Base-by-base conservation (phyloP, 1,140 invertebrate species). In the Pectinophora gossypiella region DNA sequence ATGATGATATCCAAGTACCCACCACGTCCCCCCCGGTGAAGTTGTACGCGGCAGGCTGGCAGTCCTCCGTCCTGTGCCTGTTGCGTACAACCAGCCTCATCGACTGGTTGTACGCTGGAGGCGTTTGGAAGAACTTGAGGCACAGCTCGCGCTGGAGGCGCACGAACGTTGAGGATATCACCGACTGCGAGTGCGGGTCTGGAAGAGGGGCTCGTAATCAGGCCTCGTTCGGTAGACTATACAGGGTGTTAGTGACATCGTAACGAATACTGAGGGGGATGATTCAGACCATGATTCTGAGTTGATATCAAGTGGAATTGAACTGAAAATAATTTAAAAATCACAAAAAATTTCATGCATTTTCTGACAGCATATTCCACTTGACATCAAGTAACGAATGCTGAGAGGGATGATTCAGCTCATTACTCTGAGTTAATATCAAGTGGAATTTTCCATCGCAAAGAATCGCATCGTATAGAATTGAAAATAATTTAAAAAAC, bases 161-260 rank as follows among this genome's bases (percentile, higher is more conserved):
- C 0, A 64, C 57, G 0, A 85, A 45, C 0, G 72, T 65, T 0
- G 58, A 23, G 0, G 62, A 51, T 16, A 85, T 85, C 6, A 71
- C 57, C 6, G 80, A 77, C 71, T 81, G 76, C 0, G 76, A 81
- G 48, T 81, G 71, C 0, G 63, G 12, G 42, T 84, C 75, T 77
- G 21, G 3, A 59, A 46, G 22, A 38, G 23, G 12, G 36, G 7
- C 7, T 6, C 10, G n/a, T 40, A 16, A 40, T 1, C 7, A 13
- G n/a, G 35, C 4, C 4, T 15, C n/a, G 23, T 12, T 27, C 23
- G 12, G 23, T 38, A 38, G 35, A 38, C 3, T 38, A 6, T 38
- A 6, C n/a, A 4, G 22, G 4, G 35, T 38, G 35, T 5, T n/a
- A n/a, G 6, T 3, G 13, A 6, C n/a, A 3, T 3, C 3, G 35